Conservation (phyloP, 1,140 invertebrate genomes). For the Venustaconcha ellipsiformis region DNA sequence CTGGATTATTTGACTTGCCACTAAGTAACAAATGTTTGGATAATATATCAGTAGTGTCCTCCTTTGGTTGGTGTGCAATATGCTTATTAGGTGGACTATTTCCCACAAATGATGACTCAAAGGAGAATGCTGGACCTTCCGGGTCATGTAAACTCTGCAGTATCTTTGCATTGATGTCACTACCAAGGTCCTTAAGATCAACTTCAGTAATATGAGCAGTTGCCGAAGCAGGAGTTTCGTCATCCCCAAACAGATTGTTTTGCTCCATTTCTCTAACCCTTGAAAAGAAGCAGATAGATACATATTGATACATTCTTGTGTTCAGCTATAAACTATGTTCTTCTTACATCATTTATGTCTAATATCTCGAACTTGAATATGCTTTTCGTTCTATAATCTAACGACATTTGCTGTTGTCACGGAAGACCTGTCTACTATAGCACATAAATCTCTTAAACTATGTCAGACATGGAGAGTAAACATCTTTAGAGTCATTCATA, state of each 20-base stretch:
- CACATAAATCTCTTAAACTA: slow-evolving; percentile 8
- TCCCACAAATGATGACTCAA: slow-evolving; percentile 3
- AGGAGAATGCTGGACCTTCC: slow-evolving; percentile 1
- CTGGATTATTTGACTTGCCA: too few species aligned
- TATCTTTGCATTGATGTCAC: slow-evolving; percentile 38
- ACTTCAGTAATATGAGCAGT: slow-evolving; percentile 46
- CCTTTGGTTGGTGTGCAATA: not conserved
- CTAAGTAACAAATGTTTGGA: too few species aligned
- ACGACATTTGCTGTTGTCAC: not conserved
- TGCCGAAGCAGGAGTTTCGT: slow-evolving; percentile 27
- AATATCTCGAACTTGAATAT: not conserved
- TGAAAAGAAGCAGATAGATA: slow-evolving; percentile 11
- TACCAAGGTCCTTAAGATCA: slow-evolving; percentile 44
- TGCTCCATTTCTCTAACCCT: slow-evolving; percentile 57
- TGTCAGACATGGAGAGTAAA: not conserved
- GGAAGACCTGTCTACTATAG: slow-evolving; percentile 2
- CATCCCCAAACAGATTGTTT: slow-evolving; percentile 46
- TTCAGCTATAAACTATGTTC: not conserved
- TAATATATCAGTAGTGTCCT: too few species aligned
- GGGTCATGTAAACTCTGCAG: slow-evolving; percentile 16
- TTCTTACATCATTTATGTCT: too few species aligned
- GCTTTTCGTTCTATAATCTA: not conserved
- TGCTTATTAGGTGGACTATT: slow-evolving; percentile 5
- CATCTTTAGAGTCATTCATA: too few species aligned
- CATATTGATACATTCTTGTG: not conserved